A percentile compares a stretch with the other conserved stretches of the same genome.
These are phyloP conservation scores for Chrysomallon squamiferum DNA, from an alignment of 1,140 invertebrate genomes.

Conservation along the genomic window DNA sequence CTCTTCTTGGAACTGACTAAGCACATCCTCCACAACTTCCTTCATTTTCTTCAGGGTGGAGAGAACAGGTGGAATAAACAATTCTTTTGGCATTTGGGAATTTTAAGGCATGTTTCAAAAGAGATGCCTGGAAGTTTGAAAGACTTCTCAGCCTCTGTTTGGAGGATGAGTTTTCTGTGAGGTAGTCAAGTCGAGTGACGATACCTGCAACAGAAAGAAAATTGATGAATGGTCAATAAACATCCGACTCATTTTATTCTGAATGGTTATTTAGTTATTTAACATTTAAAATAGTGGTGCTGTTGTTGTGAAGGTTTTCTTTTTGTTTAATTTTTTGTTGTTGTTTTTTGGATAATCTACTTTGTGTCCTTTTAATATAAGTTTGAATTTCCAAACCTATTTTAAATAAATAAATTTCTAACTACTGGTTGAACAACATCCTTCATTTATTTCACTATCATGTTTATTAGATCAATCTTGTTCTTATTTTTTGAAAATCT, in stretches of 20 bases:
- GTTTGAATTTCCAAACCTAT: no score
- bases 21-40: conserved; percentile 74
- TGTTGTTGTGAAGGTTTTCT: no score
- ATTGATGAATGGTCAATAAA: neutral
- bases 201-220: conserved; percentile 66
- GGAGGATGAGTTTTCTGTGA: conserved; percentile 34
- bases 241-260: neutral
- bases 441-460: no score
- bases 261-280: neutral
- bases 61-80: conserved; percentile 95
- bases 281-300: no score
- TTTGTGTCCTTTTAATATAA: no score
- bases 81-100: conserved; percentile 86
- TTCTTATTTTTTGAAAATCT: no score
- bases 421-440: no score
- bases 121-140: conserved; percentile 81
- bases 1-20: conserved; percentile 44
- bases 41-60: conserved; percentile 92
- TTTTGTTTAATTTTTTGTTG: no score
- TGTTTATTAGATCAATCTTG: no score
- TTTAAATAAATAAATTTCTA: no score
- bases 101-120: conserved; percentile 84
- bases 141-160: conserved; percentile 63
- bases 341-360: no score
- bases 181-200: conserved; percentile 50